Evolutionary conservation across 2,888 invertebrate genomes (phyloP), one percentile per base, ranked within the genome.

Genomic region (Baronia brevicornis): DNA sequence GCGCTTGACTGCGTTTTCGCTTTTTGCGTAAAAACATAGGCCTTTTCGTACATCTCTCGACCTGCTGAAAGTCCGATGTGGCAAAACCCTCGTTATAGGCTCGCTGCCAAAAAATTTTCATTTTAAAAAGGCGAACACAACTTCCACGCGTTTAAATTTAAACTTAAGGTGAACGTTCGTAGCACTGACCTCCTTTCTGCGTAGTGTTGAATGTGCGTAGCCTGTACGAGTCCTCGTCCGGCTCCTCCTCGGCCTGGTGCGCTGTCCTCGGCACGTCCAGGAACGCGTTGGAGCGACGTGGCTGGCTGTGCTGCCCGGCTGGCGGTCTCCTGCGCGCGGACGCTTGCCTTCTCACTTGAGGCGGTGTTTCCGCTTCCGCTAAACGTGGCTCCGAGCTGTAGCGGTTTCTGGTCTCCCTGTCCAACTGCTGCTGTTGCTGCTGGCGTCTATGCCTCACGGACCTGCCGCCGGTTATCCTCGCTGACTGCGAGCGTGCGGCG

Each of bases 141-240:
- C 63, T 61, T 57, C 57, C 57, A 44, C 44, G 57, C 38, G 40
- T 41, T 55, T 65, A 70, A 64, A 69, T 69, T 63, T 68, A 73
- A 67, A 39, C 34, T 28, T 22, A 54, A 60, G 79, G 70, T 79
- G 69, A 79, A 80, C 62, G 78, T 60, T 57, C 33, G 46, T 61
- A 67, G 69, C 72, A 82, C 80, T 80, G 75, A 89, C 88, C 88
- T 90, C 94, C 94, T 89, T 97, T 97, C 55, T 92, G 89, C 54
- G 96, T 93, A 79, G 92, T 92, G 80, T 94, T 94, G 86, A 98
- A 98, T 49, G 95, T 95, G 56, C 97, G 88, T 56, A 97, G 89
- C 46, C 96, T 88, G 80, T 96, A 95, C 43, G 93, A 91, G 73
- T 95, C 95, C 58, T 94, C 94, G 56, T 94, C 94, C 31, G 91